These are phyloP conservation scores for Diarsia brunnea DNA, from an alignment of 2,888 invertebrate species.

Conservation along the genomic window DNA sequence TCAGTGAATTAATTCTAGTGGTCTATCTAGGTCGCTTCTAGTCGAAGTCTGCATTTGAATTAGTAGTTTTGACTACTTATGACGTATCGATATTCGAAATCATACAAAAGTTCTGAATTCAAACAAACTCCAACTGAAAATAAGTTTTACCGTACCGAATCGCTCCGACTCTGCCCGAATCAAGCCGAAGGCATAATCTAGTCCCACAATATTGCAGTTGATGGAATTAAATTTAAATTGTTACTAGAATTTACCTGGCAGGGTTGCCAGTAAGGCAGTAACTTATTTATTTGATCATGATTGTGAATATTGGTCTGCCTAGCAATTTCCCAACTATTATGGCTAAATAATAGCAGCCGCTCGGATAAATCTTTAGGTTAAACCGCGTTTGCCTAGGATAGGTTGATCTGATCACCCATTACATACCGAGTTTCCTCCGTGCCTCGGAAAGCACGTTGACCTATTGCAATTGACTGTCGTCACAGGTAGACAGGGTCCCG, in stretches of 20 bases:
- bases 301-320: neutral
- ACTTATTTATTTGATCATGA: neutral
- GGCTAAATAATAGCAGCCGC: too few relatives aligned
- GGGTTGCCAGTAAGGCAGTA: slow-evolving; percentile 55
- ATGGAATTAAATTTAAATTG: slow-evolving; percentile 64
- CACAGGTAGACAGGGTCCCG: too few relatives aligned
- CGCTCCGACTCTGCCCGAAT: slow-evolving; percentile 31
- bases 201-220: slow-evolving; percentile 62
- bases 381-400: too few relatives aligned
- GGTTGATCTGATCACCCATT: too few relatives aligned
- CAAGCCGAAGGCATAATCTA: slow-evolving; percentile 58
- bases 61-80: neutral
- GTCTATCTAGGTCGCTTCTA: neutral
- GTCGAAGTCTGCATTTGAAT: neutral
- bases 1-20: too few relatives aligned
- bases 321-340: too few relatives aligned
- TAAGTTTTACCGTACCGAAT: slow-evolving; percentile 39
- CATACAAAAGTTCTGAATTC: slow-evolving; percentile 22
- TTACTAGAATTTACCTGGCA: slow-evolving; percentile 61
- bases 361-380: too few relatives aligned
- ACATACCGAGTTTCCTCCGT: too few relatives aligned
- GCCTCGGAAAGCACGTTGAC: too few relatives aligned
- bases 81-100: neutral
- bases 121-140: slow-evolving; percentile 38
- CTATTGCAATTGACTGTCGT: too few relatives aligned